Percentiles rank a stretch among this genome's conserved stretches.
Evolutionary conservation across 2,888 invertebrate genomes (phyloP).

Genomic region (Machimus atricapillus): DNA sequence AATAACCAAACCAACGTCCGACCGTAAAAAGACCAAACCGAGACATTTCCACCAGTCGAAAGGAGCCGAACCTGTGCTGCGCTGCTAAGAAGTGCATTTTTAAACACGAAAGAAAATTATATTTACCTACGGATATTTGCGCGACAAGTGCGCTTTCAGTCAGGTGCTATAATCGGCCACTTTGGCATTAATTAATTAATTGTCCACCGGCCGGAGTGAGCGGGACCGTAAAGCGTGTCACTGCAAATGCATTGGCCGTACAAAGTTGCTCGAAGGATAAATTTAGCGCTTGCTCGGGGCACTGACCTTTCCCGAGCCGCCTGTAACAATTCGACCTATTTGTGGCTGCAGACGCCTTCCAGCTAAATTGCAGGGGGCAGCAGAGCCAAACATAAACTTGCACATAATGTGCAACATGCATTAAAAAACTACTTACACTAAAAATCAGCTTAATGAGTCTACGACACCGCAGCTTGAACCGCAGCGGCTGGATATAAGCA

Average conservation of each 20-base stretch:
- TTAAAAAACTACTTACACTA: neutral
- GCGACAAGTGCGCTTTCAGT: neutral
- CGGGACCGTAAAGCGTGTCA: neutral
- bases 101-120: neutral
- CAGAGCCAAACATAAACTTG: neutral
- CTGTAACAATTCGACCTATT: neutral
- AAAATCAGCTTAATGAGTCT: neutral
- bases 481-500: neutral
- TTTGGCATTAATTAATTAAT: slow-evolving; percentile 12
- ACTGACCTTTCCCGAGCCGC: neutral
- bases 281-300: neutral
- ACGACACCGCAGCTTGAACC: neutral
- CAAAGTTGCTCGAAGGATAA: neutral
- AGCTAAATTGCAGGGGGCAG: neutral
- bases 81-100: neutral
- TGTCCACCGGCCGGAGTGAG: neutral
- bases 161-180: neutral
- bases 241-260: neutral
- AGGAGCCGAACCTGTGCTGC: neutral
- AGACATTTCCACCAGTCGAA: neutral
- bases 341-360: neutral
- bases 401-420: neutral
- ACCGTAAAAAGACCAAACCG: neutral
- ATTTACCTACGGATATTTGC: neutral
- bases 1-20: neutral